phyloP scores from a whole-genome alignment of 2,888 invertebrate species.

The Cerastoderma edule region DNA sequence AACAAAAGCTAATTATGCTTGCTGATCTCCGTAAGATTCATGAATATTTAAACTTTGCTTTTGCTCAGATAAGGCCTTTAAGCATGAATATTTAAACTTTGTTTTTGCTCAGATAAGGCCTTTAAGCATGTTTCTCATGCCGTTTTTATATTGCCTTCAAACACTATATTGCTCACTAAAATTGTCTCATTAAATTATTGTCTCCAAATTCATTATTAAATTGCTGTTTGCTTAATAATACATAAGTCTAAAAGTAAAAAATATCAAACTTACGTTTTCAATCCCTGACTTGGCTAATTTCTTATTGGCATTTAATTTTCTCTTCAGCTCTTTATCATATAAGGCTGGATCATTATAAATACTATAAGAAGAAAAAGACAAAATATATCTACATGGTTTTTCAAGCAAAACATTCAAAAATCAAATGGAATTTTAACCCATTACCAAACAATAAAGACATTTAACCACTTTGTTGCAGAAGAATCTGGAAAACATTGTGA shows the following conservation, averaged over 20 bases:
- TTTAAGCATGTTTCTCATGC: too few species aligned
- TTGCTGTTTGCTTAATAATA: neutral
- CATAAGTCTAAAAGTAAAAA: too few species aligned
- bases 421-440: neutral
- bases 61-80: neutral
- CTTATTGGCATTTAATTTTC: constrained; percentile 87
- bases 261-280: constrained; percentile 68
- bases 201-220: neutral
- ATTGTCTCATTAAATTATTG: neutral
- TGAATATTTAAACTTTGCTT: neutral
- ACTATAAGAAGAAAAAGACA: constrained; percentile 24
- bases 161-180: neutral
- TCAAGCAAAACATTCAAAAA: neutral
- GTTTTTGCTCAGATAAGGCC: neutral
- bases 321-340: constrained; percentile 85
- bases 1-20: too few species aligned
- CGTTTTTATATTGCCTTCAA: too few species aligned
- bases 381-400: neutral
- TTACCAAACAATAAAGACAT: neutral
- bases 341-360: constrained; percentile 86
- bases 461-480: neutral
- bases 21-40: too few species aligned
- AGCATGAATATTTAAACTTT: neutral
- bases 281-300: constrained; percentile 78
- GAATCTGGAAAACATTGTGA: neutral